A percentile compares a stretch with the other conserved stretches of the same genome.
Evolutionary conservation across 2,888 invertebrate species (phyloP).

Genomic region (Orthosia gracilis): DNA sequence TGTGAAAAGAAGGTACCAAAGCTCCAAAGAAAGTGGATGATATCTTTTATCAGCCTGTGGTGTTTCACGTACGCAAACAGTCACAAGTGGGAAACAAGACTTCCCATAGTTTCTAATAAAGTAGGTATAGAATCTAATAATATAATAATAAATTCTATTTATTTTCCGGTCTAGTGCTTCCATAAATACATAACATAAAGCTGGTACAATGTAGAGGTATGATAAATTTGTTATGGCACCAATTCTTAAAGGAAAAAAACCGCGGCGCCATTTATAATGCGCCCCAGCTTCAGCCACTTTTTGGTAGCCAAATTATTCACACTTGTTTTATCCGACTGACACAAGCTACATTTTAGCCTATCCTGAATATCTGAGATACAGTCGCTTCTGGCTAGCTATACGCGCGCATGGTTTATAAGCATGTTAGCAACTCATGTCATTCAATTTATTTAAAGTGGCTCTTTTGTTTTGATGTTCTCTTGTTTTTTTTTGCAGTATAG

Average conservation of each 20-base stretch:
- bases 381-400: neutral
- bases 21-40: no score
- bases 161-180: conserved; percentile 6
- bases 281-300: conserved; percentile 11
- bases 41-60: no score
- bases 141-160: neutral
- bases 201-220: neutral
- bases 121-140: neutral
- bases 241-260: conserved; percentile 21
- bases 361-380: conserved; percentile 6
- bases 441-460: conserved; percentile 19
- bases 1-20: no score
- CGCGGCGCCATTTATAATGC: conserved; percentile 1
- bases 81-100: no score
- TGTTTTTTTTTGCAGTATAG: no score
- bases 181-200: conserved; percentile 13
- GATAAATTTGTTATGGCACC: neutral
- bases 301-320: conserved; percentile 3
- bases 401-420: no score
- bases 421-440: neutral
- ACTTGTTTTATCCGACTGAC: conserved; percentile 3
- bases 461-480: neutral
- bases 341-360: neutral
- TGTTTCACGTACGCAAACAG: no score
- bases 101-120: neutral